A percentile compares a stretch with the other conserved stretches of the same genome.
Evolutionary conservation across 2,888 invertebrate species (phyloP).

Genomic region (Aporophyla lueneburgensis): DNA sequence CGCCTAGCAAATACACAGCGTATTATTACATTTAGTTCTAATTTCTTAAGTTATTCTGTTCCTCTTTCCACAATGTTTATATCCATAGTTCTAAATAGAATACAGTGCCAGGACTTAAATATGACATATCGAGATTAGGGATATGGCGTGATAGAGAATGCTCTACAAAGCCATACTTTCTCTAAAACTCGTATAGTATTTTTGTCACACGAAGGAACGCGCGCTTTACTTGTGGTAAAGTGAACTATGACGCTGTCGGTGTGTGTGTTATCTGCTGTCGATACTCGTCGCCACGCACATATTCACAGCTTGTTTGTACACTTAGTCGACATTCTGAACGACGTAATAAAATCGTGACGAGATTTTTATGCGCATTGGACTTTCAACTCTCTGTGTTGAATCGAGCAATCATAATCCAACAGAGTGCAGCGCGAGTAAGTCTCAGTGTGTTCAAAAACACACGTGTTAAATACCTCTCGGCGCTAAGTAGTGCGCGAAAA

Average conservation of each 20-base stretch:
- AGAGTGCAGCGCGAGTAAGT: too few relatives aligned
- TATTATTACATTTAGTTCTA: slow-evolving; percentile 6
- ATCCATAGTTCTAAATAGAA: slow-evolving; percentile 22
- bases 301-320: background rate
- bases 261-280: background rate
- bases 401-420: too few relatives aligned
- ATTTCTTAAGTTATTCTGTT: slow-evolving; percentile 39
- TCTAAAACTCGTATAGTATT: background rate
- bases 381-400: too few relatives aligned
- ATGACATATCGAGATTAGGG: background rate
- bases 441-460: too few relatives aligned
- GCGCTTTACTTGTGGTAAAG: too few relatives aligned
- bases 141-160: background rate
- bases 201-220: too few relatives aligned
- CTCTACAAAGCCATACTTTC: background rate
- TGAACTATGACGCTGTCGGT: too few relatives aligned
- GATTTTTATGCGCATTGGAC: too few relatives aligned
- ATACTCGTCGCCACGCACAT: background rate
- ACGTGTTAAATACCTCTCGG: too few relatives aligned
- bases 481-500: too few relatives aligned
- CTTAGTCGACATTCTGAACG: too few relatives aligned
- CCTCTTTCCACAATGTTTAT: slow-evolving; percentile 41
- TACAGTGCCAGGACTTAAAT: background rate
- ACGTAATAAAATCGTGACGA: too few relatives aligned
- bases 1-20: slow-evolving; percentile 7